phyloP scores from a whole-genome alignment of 2,888 invertebrate genomes.

The Melanophora roralis region DNA sequence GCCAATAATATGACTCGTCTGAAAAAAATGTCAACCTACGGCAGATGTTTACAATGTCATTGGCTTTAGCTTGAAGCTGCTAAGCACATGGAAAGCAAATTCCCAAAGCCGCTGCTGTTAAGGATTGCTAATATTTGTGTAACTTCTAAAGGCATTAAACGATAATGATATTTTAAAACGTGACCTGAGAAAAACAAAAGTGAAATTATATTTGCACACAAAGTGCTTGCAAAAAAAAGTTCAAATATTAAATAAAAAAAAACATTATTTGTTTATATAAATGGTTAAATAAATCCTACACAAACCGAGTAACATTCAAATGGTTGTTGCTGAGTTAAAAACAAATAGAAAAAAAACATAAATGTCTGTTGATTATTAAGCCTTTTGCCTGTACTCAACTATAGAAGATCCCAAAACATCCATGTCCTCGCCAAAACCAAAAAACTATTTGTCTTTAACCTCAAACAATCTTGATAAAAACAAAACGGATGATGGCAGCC shows the following conservation, averaged over 20 bases:
- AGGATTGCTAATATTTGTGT: background rate
- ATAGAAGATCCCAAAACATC: slow-evolving; percentile 26
- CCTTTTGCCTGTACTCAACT: slow-evolving; percentile 40
- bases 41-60: slow-evolving; percentile 55
- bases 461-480: slow-evolving; percentile 43
- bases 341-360: background rate
- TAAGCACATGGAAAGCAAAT: slow-evolving; percentile 33
- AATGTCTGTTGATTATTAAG: slow-evolving; percentile 32
- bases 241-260: slow-evolving; percentile 5
- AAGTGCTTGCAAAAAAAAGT: background rate
- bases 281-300: slow-evolving; percentile 42
- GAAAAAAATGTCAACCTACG: background rate
- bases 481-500: slow-evolving; percentile 25
- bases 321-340: background rate
- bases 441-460: background rate
- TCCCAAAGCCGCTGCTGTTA: background rate
- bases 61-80: slow-evolving; percentile 17
- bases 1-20: background rate
- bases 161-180: slow-evolving; percentile 60
- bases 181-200: slow-evolving; percentile 60
- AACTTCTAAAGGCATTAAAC: slow-evolving; percentile 50
- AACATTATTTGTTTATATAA: background rate
- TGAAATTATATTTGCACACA: slow-evolving; percentile 36
- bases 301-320: background rate
- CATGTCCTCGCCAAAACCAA: slow-evolving; percentile 13